phyloP scores from a whole-genome alignment of 2,113 vertebrate genomes.

The Oryzias curvinotus region DNA sequence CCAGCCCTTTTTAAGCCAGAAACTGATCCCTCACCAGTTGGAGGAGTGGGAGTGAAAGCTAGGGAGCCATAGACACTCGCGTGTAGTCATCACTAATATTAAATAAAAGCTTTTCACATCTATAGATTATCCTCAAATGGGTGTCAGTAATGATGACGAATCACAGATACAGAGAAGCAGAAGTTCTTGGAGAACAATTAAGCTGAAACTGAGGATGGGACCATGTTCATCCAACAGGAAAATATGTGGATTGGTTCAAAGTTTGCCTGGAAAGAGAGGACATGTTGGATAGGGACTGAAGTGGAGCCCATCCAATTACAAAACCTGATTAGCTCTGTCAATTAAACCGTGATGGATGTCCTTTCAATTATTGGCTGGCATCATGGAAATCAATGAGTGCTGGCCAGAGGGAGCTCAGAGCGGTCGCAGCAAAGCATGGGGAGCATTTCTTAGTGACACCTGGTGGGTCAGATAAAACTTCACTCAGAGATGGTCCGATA shows the following conservation, averaged over 20 bases:
- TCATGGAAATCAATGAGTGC: slow-evolving; percentile 71
- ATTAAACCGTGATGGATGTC: slow-evolving; percentile 84
- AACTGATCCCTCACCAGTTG: slow-evolving; percentile 50
- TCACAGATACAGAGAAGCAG: slow-evolving; percentile 59
- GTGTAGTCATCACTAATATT: slow-evolving; percentile 40
- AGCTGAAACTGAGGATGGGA: slow-evolving; percentile 47
- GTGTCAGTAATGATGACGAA: slow-evolving; percentile 63
- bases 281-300: slow-evolving; percentile 51
- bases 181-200: slow-evolving; percentile 60
- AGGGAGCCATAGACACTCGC: slow-evolving; percentile 43
- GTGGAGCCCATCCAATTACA: slow-evolving; percentile 83
- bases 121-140: slow-evolving; percentile 52
- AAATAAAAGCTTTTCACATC: slow-evolving; percentile 55
- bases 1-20: slow-evolving; percentile 43
- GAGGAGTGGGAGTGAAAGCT: slow-evolving; percentile 38
- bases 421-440: slow-evolving; percentile 28
- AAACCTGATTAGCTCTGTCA: slow-evolving; percentile 86
- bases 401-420: slow-evolving; percentile 35
- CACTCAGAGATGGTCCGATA: slow-evolving; percentile 69
- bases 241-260: slow-evolving; percentile 29
- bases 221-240: slow-evolving; percentile 19
- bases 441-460: slow-evolving; percentile 65
- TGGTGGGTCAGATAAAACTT: slow-evolving; percentile 76
- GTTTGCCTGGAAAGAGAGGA: slow-evolving; percentile 21
- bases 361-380: slow-evolving; percentile 77